Percentiles rank a stretch among this genome's conserved stretches.
phyloP scores from a whole-genome alignment of 2,797 vertebrate species.

The Fistularia commersonii region DNA sequence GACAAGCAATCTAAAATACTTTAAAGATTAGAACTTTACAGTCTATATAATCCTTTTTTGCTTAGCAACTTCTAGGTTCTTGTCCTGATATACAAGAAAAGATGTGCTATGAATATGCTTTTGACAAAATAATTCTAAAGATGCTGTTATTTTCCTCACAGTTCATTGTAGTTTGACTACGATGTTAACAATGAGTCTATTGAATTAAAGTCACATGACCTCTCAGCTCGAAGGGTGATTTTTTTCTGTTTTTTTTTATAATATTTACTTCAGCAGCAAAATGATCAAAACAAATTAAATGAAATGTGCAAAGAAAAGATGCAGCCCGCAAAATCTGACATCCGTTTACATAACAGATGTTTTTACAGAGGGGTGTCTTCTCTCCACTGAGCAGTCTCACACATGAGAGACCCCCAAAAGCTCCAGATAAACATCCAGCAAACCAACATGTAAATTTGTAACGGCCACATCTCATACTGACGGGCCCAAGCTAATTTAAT shows the following conservation, averaged over 20 bases:
- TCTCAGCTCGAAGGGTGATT: background rate
- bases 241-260: slow-evolving; percentile 58
- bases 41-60: too few relatives aligned
- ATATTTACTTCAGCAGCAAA: slow-evolving; percentile 66
- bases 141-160: slow-evolving; percentile 24
- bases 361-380: slow-evolving; percentile 83
- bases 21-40: too few relatives aligned
- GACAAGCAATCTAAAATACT: too few relatives aligned
- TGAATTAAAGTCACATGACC: background rate
- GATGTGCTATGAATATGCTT: too few relatives aligned
- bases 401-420: slow-evolving; percentile 84
- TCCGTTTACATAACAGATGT: slow-evolving; percentile 83
- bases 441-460: slow-evolving; percentile 81
- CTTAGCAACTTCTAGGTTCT: too few relatives aligned
- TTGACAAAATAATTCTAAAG: slow-evolving; percentile 10
- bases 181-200: too few relatives aligned
- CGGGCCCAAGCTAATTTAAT: slow-evolving; percentile 27
- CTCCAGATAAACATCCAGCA: slow-evolving; percentile 78
- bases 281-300: slow-evolving; percentile 80
- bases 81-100: too few relatives aligned
- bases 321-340: slow-evolving; percentile 78
- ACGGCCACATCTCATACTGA: slow-evolving; percentile 65
- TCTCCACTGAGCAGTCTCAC: slow-evolving; percentile 84
- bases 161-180: slow-evolving; percentile 20
- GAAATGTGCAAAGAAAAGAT: slow-evolving; percentile 64